Base-by-base conservation (phyloP, 2,113 vertebrate species). In the Lutjanus erythropterus region DNA sequence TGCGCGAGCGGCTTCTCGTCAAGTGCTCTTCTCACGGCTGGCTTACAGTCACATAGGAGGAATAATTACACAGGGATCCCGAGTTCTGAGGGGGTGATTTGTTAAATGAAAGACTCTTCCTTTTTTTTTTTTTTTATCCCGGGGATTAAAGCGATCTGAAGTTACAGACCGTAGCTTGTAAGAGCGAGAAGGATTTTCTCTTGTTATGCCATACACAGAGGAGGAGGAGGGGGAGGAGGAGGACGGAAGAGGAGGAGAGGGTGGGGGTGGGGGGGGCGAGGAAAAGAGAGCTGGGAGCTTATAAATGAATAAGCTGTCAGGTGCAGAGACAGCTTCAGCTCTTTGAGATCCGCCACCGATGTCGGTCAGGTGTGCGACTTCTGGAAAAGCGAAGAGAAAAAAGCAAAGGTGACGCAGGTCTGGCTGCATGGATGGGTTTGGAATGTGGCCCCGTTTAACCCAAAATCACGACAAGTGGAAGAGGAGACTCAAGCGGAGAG, bases 81-180 rank as follows among this genome's bases (percentile, higher is more conserved):
- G 56, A 71, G 52, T 82, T 81, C 56, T 76, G 69, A 87, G 61
- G 76, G 81, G 83, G 52, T 52, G 76, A 88, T 86, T 87, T 87
- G 88, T 84, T 84, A 84, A 91, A 88, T 87, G 80, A 82, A 88
- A 84, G 72, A 50, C 64, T 73, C 23, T 78, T 62, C 79, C 78
- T 52, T 64, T 71, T 78, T 62, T 78, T 67, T 81, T 81, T 66
- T 73, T 80, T 65, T 61, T 5, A 78, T 85, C 60, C 65, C 2
- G 12, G 71, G 89, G 90, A 91, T 93, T 92, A 92, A 85, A 90
- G 83, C 9, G 56, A 87, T 91, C 73, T 83, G 76, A 77, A 88
- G 81, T 89, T 84, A 81, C 73, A 86, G 76, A 85, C 53, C 75
- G 64, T 81, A 78, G 67, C 74, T 74, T 71, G 78, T 85, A 81